Conservation (phyloP, 2,113 vertebrate genomes). For the Triplophysa siluroides region DNA sequence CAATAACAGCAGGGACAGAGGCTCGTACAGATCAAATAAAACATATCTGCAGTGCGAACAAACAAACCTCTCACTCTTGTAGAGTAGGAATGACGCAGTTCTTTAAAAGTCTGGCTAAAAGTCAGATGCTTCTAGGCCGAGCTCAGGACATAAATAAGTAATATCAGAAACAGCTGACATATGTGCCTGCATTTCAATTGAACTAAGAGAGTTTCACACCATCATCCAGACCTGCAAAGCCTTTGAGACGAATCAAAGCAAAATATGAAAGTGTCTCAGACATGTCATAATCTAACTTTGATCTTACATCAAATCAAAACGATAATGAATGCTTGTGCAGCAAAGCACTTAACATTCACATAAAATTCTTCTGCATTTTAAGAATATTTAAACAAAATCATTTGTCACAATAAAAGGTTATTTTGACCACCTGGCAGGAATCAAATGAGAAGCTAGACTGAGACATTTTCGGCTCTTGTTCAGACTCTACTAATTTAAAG, state of each 20-base stretch:
- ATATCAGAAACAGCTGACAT: slow-evolving; percentile 41
- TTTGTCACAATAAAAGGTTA: neutral
- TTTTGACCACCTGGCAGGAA: neutral
- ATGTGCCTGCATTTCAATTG: neutral
- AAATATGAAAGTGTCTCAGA: neutral
- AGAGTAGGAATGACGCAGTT: neutral
- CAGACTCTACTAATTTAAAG: too few relatives aligned
- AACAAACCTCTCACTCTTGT: neutral
- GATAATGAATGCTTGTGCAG: neutral
- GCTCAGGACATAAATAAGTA: slow-evolving; percentile 5
- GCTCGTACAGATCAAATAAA: neutral
- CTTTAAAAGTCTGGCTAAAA: neutral
- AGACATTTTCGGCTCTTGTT: neutral
- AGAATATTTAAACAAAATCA: neutral
- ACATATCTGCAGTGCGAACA: neutral
- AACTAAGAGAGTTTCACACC: slow-evolving; percentile 22
- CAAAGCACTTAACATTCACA: neutral
- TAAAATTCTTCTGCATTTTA: neutral
- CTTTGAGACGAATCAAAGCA: neutral
- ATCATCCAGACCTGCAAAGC: neutral
- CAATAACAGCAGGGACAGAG: neutral
- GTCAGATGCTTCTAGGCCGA: neutral
- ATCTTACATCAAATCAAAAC: neutral
- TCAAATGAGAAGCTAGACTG: neutral
- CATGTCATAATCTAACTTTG: neutral